Evolutionary conservation across 2,113 vertebrate species (phyloP).

Genomic region (Xerus inauris): DNA sequence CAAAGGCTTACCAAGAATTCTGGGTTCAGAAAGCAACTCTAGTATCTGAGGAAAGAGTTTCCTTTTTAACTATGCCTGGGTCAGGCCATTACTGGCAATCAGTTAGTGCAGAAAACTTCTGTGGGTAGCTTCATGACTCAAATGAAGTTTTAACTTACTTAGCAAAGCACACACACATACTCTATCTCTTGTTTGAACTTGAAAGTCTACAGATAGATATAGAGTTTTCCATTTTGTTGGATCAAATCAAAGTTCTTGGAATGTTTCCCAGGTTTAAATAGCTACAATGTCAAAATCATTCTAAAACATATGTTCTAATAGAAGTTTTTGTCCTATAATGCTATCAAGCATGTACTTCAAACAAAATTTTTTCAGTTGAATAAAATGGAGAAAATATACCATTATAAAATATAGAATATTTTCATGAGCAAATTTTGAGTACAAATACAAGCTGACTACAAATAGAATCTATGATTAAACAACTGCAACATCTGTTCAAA

Average conservation of each 20-base stretch:
- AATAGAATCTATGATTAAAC: slow-evolving; percentile 4
- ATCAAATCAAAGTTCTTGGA: background rate
- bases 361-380: background rate
- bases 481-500: background rate
- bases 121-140: background rate
- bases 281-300: background rate
- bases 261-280: slow-evolving; percentile 43
- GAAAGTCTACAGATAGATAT: background rate
- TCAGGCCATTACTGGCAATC: background rate
- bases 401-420: background rate
- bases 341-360: background rate
- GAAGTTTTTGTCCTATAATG: slow-evolving; percentile 31
- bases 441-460: background rate
- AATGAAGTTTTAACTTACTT: background rate
- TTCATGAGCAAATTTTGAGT: slow-evolving; percentile 13
- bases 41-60: slow-evolving; percentile 14
- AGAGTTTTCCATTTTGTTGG: slow-evolving; percentile 29
- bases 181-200: background rate
- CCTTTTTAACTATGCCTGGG: background rate
- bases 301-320: slow-evolving; percentile 39
- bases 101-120: slow-evolving; percentile 44
- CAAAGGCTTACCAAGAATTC: background rate
- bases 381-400: background rate
- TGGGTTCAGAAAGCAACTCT: slow-evolving; percentile 8
- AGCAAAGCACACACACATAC: background rate